Evolutionary conservation across 2,113 vertebrate species (phyloP).

Genomic region (Gorilla gorilla): DNA sequence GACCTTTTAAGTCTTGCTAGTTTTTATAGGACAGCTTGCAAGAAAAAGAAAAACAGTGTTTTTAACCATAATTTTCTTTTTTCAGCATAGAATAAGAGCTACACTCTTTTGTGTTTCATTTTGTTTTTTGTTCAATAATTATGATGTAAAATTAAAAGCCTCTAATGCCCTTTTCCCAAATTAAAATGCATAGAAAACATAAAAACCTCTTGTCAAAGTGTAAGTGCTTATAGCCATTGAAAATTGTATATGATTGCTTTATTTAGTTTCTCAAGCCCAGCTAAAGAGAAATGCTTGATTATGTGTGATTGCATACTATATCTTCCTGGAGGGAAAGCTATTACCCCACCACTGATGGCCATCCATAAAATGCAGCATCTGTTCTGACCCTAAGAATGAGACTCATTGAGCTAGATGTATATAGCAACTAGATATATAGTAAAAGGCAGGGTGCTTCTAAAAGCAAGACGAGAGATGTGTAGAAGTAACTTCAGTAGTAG

Average conservation of each 20-base stretch:
- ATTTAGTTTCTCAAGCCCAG: constrained; percentile 14
- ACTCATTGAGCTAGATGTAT: background rate
- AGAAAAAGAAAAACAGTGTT: background rate
- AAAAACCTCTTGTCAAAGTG: background rate
- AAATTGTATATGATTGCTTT: constrained; percentile 20
- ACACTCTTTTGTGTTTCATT: background rate
- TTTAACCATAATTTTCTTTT: background rate
- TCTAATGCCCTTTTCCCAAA: background rate
- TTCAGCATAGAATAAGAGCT: background rate
- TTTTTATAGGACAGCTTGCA: background rate
- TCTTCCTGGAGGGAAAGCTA: constrained; percentile 1
- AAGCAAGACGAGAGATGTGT: background rate
- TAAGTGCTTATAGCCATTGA: background rate
- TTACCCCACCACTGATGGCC: background rate
- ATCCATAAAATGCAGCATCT: background rate
- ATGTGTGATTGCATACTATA: background rate
- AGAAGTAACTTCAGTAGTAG: background rate
- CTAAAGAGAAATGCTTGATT: constrained; percentile 19
- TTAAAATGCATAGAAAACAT: constrained; percentile 21
- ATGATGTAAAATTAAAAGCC: constrained; percentile 4
- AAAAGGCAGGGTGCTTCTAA: background rate
- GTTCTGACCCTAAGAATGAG: background rate
- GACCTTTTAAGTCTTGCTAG: background rate
- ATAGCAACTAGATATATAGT: background rate
- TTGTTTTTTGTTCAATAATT: background rate